phyloP scores from a whole-genome alignment of 2,113 vertebrate genomes.

The Ursus arctos region DNA sequence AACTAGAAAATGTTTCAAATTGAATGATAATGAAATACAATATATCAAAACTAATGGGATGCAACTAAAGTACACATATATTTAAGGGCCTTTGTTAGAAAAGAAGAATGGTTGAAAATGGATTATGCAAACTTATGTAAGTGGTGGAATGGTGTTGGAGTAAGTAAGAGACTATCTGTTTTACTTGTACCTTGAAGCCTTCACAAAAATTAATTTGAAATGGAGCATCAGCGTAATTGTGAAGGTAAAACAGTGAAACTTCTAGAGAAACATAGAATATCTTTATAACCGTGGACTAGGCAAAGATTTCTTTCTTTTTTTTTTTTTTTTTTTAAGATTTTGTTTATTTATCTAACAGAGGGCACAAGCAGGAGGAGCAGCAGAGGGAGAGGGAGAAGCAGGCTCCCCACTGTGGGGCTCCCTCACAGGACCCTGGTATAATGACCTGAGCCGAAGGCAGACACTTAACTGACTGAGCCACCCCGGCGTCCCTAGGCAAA shows the following conservation, averaged over 20 bases:
- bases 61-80: neutral
- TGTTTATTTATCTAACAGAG: no score
- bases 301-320: neutral
- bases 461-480: no score
- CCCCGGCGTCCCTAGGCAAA: no score
- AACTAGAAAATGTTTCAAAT: constrained; percentile 2
- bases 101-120: constrained; percentile 16
- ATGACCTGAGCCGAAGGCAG: no score
- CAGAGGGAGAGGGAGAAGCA: no score
- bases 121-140: neutral
- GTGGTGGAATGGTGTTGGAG: neutral
- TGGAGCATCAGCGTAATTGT: neutral
- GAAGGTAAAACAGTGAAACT: neutral
- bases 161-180: neutral
- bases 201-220: neutral
- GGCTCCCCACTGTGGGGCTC: no score
- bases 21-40: neutral
- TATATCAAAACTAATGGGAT: neutral
- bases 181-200: neutral
- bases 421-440: no score
- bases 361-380: no score
- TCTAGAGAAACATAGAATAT: neutral
- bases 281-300: neutral
- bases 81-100: neutral
- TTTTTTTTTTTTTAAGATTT: no score